phyloP scores from a whole-genome alignment of 2,113 vertebrate species.

The Dissostichus mawsoni region DNA sequence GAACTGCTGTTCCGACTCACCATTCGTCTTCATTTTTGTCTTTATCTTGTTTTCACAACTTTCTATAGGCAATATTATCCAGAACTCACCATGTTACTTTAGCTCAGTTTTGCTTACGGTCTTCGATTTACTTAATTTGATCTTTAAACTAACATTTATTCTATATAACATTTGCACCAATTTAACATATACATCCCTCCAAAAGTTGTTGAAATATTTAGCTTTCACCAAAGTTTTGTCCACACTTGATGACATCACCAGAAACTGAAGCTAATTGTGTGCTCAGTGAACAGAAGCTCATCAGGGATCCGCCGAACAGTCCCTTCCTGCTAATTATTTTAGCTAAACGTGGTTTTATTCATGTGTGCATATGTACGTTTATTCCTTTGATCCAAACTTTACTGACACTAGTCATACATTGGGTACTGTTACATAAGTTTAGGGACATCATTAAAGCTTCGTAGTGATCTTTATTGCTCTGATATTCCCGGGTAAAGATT shows the following conservation, averaged over 20 bases:
- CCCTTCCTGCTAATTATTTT: slow-evolving; percentile 39
- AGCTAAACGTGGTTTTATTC: background rate
- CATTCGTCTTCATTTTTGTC: too few relatives aligned
- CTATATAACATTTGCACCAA: too few relatives aligned
- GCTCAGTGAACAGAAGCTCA: background rate
- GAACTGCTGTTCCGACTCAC: too few relatives aligned
- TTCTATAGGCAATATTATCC: too few relatives aligned
- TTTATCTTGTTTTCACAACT: too few relatives aligned
- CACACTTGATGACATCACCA: background rate
- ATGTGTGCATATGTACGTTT: too few relatives aligned
- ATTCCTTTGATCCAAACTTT: slow-evolving; percentile 28
- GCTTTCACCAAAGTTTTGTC: background rate
- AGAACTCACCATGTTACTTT: too few relatives aligned
- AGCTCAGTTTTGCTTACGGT: too few relatives aligned
- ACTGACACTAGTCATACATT: slow-evolving; percentile 23
- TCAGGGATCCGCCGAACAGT: background rate
- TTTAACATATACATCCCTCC: too few relatives aligned
- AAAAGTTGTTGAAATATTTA: background rate
- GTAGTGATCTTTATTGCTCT: slow-evolving; percentile 19
- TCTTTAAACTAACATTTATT: too few relatives aligned
- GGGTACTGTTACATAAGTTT: slow-evolving; percentile 29
- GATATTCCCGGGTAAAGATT: background rate
- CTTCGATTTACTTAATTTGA: too few relatives aligned
- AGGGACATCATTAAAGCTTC: slow-evolving; percentile 26
- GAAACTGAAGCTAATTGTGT: background rate